These are phyloP conservation scores for Limnothrissa miodon DNA, from an alignment of 2,113 vertebrate genomes.

Conservation along the genomic window DNA sequence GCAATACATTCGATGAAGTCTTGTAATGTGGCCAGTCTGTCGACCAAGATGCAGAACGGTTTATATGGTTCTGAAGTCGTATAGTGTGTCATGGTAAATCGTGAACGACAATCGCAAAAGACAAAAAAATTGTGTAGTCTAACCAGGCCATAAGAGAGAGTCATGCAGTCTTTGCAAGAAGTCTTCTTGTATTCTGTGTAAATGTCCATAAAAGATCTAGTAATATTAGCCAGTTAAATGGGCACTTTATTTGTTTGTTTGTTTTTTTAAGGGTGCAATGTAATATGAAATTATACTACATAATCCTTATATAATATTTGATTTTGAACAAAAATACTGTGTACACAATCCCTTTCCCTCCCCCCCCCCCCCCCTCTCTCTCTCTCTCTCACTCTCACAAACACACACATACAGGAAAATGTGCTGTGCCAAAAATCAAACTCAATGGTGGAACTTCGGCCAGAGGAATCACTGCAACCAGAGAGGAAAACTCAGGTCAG, in stretches of 20 bases:
- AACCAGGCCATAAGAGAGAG: too few species aligned
- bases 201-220: not conserved
- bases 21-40: too few species aligned
- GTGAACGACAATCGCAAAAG: too few species aligned
- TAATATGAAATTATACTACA: too few species aligned
- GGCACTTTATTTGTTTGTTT: not conserved
- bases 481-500: conserved; percentile 27
- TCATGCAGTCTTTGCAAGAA: not conserved
- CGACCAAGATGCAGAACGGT: too few species aligned
- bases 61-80: too few species aligned
- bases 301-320: too few species aligned
- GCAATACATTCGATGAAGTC: too few species aligned
- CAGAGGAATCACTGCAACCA: not conserved
- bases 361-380: not conserved
- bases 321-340: not conserved
- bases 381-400: not conserved
- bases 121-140: too few species aligned
- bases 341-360: not conserved
- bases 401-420: conserved; percentile 32
- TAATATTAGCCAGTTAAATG: not conserved
- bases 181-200: not conserved
- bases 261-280: not conserved
- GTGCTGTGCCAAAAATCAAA: conserved; percentile 36
- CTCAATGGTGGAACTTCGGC: conserved; percentile 41
- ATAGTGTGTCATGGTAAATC: too few species aligned